These are phyloP conservation scores for Atta texana DNA, from an alignment of 1,140 invertebrate genomes.

Conservation along the genomic window DNA sequence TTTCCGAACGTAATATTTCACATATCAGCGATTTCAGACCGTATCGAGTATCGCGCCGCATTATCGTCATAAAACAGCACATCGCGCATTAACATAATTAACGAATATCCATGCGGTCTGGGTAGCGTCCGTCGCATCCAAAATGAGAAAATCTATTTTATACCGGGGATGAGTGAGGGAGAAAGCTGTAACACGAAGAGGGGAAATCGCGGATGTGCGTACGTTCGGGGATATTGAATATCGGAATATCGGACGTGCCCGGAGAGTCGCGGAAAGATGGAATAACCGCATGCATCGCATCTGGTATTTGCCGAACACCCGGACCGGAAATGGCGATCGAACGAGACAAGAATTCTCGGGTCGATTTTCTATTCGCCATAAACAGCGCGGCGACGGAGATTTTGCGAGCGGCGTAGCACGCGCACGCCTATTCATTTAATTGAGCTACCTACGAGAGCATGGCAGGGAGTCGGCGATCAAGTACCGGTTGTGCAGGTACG, in stretches of 20 bases:
- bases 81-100: constrained; percentile 56
- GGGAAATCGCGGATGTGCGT: constrained; percentile 18
- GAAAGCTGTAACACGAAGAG: neutral
- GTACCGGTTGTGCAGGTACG: constrained; percentile 68
- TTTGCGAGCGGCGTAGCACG: constrained; percentile 39
- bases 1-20: constrained; percentile 3
- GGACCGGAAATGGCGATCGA: constrained; percentile 51
- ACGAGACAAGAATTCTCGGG: constrained; percentile 39
- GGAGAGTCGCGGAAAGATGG: constrained; percentile 37
- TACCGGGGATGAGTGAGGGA: no score
- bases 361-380: constrained; percentile 2
- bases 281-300: constrained; percentile 21
- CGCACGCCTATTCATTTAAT: constrained; percentile 63
- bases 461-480: constrained; percentile 46
- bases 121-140: neutral
- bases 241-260: constrained; percentile 51
- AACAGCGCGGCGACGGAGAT: constrained; percentile 33
- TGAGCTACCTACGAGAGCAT: constrained; percentile 63
- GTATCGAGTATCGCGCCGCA: constrained; percentile 15
- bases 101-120: constrained; percentile 39
- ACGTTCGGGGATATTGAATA: constrained; percentile 56
- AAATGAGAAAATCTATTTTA: constrained; percentile 50
- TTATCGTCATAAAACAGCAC: constrained; percentile 15
- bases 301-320: constrained; percentile 36
- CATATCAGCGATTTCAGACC: neutral